Evolutionary conservation across 1,140 invertebrate species (phyloP).

Genomic region (Pachyrhynchus sulphureomaculatus): DNA sequence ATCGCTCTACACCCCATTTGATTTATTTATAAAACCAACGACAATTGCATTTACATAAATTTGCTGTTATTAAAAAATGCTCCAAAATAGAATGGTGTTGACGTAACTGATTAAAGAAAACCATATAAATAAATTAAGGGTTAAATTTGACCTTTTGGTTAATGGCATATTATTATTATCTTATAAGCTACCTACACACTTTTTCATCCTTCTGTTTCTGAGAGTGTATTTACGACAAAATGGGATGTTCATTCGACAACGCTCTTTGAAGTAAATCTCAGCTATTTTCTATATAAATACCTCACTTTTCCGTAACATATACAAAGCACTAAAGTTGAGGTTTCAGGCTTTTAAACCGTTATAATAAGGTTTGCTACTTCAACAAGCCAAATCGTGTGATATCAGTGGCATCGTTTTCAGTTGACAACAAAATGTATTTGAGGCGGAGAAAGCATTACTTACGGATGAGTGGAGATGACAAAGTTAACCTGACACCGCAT

Average conservation of each 20-base stretch:
- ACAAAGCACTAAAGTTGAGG: conserved; percentile 1
- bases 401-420: background rate
- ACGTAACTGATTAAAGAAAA: too few relatives aligned
- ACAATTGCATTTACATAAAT: too few relatives aligned
- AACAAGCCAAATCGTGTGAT: conserved; percentile 1
- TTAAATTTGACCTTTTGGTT: too few relatives aligned
- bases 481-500: background rate
- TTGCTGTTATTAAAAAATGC: too few relatives aligned
- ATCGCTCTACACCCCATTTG: too few relatives aligned
- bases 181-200: too few relatives aligned
- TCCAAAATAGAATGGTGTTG: too few relatives aligned
- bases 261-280: background rate
- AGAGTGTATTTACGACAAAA: background rate
- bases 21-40: too few relatives aligned
- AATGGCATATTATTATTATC: too few relatives aligned
- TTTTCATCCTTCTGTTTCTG: too few relatives aligned
- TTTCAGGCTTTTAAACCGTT: conserved; percentile 4
- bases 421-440: background rate
- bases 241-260: background rate
- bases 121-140: too few relatives aligned
- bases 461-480: background rate
- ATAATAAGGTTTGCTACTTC: conserved; percentile 3
- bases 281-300: background rate
- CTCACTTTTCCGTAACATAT: conserved; percentile 5
- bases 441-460: background rate